Conservation (phyloP, 2,888 invertebrate species). For the Molorchus minor region DNA sequence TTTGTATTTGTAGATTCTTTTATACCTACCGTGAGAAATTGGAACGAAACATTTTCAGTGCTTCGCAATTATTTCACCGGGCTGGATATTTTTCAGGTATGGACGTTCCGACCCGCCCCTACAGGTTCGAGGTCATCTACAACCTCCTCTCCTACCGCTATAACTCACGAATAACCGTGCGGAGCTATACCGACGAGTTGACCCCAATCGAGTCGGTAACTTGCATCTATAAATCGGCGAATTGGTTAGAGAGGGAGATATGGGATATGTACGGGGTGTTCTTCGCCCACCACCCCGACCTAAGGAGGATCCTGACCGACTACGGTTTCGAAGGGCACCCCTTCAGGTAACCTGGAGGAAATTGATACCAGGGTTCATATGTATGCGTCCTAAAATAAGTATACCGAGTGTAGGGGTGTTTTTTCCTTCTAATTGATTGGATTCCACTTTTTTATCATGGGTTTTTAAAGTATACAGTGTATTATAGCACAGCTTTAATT, state of each 20-base stretch:
- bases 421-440: too few relatives aligned
- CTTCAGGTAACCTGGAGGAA: conserved; percentile 68
- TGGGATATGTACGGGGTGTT: conserved; percentile 99
- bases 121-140: conserved; percentile 94
- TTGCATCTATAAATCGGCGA: conserved; percentile 85
- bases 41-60: too few relatives aligned
- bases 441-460: too few relatives aligned
- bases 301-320: conserved; percentile 95
- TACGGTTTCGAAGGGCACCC: conserved; percentile 99
- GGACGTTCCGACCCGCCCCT: conserved; percentile 79
- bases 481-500: too few relatives aligned
- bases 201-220: conserved; percentile 87
- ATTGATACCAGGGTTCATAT: too few relatives aligned
- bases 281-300: conserved; percentile 96
- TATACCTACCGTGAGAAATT: too few relatives aligned
- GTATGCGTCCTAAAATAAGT: too few relatives aligned
- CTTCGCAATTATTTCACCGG: too few relatives aligned
- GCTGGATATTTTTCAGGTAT: conserved; percentile 18
- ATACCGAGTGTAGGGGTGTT: too few relatives aligned
- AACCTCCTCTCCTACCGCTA: conserved; percentile 89
- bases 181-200: conserved; percentile 97
- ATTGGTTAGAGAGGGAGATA: conserved; percentile 95
- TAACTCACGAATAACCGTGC: conserved; percentile 92
- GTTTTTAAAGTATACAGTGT: too few relatives aligned
- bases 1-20: too few relatives aligned